Evolutionary conservation across 2,797 vertebrate genomes (phyloP).

Genomic region (Malacoraja senta): DNA sequence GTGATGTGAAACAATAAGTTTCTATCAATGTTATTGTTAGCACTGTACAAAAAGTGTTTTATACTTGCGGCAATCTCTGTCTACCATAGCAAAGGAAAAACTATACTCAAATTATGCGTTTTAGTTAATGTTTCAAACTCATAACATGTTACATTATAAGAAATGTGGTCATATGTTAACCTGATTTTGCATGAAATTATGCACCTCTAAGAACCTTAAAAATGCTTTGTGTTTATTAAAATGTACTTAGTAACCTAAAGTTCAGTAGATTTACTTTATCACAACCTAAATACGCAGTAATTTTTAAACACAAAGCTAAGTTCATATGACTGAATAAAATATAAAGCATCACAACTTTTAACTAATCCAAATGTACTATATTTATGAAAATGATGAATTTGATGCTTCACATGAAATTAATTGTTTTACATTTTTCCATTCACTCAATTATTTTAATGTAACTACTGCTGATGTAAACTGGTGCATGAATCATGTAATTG

Average conservation of each 20-base stretch:
- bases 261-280: neutral
- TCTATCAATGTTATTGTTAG: neutral
- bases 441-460: neutral
- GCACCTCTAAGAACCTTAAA: neutral
- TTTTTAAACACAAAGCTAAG: neutral
- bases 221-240: neutral
- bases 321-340: neutral
- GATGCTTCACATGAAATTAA: neutral
- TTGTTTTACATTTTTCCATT: conserved; percentile 6
- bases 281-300: neutral
- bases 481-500: conserved; percentile 9
- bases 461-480: neutral
- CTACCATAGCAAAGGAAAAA: neutral
- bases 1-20: neutral
- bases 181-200: too few species aligned
- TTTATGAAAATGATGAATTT: neutral
- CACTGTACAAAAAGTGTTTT: neutral
- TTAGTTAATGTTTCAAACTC: neutral
- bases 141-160: neutral
- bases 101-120: neutral
- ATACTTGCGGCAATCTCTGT: neutral
- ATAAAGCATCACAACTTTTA: neutral
- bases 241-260: neutral
- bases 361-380: neutral
- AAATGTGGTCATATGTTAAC: neutral